Conservation (phyloP, 2,888 invertebrate species). For the Andrena camellia region DNA sequence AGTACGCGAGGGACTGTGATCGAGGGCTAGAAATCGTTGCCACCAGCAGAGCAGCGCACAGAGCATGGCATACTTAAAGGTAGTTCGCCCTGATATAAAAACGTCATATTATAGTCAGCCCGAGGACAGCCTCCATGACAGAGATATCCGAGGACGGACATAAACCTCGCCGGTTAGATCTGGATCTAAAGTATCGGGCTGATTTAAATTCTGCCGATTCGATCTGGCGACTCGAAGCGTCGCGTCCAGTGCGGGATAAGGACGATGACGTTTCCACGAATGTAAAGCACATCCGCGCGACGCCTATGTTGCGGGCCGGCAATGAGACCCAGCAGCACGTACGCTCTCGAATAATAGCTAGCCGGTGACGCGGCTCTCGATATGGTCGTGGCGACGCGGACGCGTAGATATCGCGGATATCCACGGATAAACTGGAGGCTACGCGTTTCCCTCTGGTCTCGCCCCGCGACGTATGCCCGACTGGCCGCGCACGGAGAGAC, state of each 20-base stretch:
- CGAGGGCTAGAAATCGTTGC: not conserved
- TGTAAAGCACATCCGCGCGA: conserved; percentile 69
- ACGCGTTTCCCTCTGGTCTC: conserved; percentile 5
- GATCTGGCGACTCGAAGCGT: conserved; percentile 32
- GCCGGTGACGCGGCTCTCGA: conserved; percentile 15
- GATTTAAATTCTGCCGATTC: conserved; percentile 41
- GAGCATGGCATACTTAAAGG: not conserved
- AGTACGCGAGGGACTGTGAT: not conserved
- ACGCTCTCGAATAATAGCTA: conserved; percentile 56
- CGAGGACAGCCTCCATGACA: conserved; percentile 8
- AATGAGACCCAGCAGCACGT: conserved; percentile 48
- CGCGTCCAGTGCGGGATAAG: conserved; percentile 45
- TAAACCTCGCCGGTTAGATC: conserved; percentile 22
- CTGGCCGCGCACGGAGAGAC: not conserved
- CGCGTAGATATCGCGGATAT: conserved; percentile 48
- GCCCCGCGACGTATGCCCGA: not conserved
- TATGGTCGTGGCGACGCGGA: conserved; percentile 26
- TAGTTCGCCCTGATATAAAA: not conserved
- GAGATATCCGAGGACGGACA: conserved; percentile 28
- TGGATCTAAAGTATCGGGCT: conserved; percentile 26
- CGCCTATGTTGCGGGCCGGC: conserved; percentile 45
- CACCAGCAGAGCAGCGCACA: too few relatives aligned
- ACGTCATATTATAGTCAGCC: not conserved
- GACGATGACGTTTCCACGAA: conserved; percentile 59
- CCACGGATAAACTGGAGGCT: conserved; percentile 26